Percentiles rank a stretch among this genome's conserved stretches.
Conservation (phyloP, 2,888 invertebrate genomes). For the Hyppa rectilinea region DNA sequence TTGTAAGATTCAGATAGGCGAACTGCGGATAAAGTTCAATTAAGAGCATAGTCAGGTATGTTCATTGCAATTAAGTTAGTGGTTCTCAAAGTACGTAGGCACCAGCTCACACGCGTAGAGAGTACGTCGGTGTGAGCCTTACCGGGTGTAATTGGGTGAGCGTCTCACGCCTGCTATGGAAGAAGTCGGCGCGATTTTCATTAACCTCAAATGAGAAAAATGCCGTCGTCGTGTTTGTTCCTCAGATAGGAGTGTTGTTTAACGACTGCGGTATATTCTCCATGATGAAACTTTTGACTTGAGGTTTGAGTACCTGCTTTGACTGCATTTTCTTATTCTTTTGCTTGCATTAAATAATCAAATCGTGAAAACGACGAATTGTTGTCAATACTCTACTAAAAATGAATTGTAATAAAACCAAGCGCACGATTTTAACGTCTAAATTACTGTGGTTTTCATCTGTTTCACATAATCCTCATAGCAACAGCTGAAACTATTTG, state of each 20-base stretch:
- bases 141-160: constrained; percentile 80
- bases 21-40: constrained; percentile 23
- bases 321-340: constrained; percentile 24
- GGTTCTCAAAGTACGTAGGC: constrained; percentile 43
- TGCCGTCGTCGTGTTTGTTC: constrained; percentile 76
- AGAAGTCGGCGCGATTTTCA: constrained; percentile 80
- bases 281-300: constrained; percentile 53
- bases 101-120: constrained; percentile 36
- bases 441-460: constrained; percentile 18
- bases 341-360: background rate
- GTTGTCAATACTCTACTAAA: background rate
- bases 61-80: constrained; percentile 47
- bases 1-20: constrained; percentile 4
- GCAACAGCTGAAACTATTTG: constrained; percentile 20
- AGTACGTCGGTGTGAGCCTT: constrained; percentile 67
- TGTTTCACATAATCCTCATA: constrained; percentile 7
- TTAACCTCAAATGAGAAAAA: constrained; percentile 88
- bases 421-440: background rate
- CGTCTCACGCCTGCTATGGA: constrained; percentile 78
- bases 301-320: background rate
- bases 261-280: constrained; percentile 54
- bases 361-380: background rate
- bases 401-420: background rate
- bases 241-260: constrained; percentile 59
- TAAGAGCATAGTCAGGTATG: constrained; percentile 24